phyloP scores from a whole-genome alignment of 1,140 invertebrate genomes.

The Apis cerana region DNA sequence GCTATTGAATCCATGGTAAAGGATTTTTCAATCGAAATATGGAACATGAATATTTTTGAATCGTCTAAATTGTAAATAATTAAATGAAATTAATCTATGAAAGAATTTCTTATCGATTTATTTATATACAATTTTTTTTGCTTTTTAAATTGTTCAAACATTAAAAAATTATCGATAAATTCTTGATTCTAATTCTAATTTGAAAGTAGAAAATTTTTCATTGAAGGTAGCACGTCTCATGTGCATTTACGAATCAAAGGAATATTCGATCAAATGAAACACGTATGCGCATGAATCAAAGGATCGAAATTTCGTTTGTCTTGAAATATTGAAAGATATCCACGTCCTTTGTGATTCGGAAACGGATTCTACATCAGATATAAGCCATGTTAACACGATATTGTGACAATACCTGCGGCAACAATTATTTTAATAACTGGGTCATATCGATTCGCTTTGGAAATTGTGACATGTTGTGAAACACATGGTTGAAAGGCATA shows the following conservation, averaged over 20 bases:
- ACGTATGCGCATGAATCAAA: too few relatives aligned
- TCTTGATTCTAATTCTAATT: too few relatives aligned
- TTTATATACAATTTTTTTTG: too few relatives aligned
- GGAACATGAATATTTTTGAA: background rate
- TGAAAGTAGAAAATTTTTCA: too few relatives aligned
- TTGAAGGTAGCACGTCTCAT: too few relatives aligned
- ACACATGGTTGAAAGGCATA: background rate
- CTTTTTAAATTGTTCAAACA: too few relatives aligned
- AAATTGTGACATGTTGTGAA: background rate
- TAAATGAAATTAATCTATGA: too few relatives aligned
- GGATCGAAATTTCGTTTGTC: background rate
- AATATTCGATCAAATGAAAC: background rate
- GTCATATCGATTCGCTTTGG: conserved; percentile 10
- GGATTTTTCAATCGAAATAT: background rate
- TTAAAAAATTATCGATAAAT: too few relatives aligned
- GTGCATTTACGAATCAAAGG: background rate
- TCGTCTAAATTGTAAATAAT: background rate
- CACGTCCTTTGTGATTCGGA: conserved; percentile 15
- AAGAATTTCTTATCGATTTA: too few relatives aligned
- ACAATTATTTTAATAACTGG: conserved; percentile 34
- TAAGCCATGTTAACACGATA: background rate
- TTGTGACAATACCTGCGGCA: background rate
- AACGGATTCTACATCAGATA: conserved; percentile 4
- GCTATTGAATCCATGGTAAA: background rate
- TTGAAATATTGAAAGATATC: background rate